phyloP scores from a whole-genome alignment of 2,888 invertebrate species.

The Calliopum simillimum region DNA sequence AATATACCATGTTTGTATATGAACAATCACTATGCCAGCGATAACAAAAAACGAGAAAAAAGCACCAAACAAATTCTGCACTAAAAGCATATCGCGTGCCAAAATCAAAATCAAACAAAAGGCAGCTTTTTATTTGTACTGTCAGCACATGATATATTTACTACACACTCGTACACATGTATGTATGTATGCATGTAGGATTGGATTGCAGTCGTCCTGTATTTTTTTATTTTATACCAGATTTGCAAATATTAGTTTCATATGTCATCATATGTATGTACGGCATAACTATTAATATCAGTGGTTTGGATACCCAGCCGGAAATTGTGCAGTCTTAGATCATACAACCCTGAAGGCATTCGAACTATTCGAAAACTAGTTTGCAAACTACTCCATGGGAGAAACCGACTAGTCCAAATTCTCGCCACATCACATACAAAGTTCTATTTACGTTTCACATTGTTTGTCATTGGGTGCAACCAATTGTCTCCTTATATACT shows the following conservation, averaged over 20 bases:
- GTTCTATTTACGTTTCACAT: too few species aligned
- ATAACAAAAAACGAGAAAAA: slow-evolving; percentile 39
- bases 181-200: too few species aligned
- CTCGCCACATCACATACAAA: too few species aligned
- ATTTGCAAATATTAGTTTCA: slow-evolving; percentile 26
- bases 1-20: neutral
- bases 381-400: too few species aligned
- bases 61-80: slow-evolving; percentile 37
- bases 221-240: neutral
- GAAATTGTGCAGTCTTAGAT: neutral
- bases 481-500: neutral
- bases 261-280: slow-evolving; percentile 4
- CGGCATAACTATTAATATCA: too few species aligned
- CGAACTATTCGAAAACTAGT: neutral
- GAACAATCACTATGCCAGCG: slow-evolving; percentile 35
- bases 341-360: neutral
- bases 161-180: too few species aligned
- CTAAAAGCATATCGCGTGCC: slow-evolving; percentile 61
- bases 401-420: too few species aligned
- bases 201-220: neutral
- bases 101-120: slow-evolving; percentile 42
- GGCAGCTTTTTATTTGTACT: slow-evolving; percentile 26
- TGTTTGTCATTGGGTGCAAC: neutral
- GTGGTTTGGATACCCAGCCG: too few species aligned
- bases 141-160: slow-evolving; percentile 15